Conservation (phyloP, 2,113 vertebrate species). For the Fulmarus glacialis region DNA sequence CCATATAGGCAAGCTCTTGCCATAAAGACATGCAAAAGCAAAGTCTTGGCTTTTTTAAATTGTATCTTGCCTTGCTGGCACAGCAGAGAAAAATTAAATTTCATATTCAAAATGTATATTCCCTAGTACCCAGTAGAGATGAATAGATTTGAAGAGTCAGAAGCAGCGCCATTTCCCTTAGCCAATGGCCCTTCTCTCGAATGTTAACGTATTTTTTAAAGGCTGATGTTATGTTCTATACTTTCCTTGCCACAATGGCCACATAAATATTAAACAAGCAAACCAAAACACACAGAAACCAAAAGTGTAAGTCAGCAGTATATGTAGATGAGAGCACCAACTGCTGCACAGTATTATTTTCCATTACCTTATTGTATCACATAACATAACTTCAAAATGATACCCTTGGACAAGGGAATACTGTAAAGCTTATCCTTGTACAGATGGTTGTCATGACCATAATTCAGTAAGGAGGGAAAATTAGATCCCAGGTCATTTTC, state of each 20-base stretch:
- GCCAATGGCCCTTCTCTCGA: neutral
- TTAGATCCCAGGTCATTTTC: slow-evolving; percentile 59
- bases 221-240: neutral
- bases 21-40: neutral
- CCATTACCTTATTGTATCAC: slow-evolving; percentile 3
- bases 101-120: neutral
- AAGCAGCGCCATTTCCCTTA: neutral
- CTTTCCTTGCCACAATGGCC: neutral
- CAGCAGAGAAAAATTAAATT: neutral
- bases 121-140: neutral
- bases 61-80: neutral
- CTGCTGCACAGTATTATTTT: slow-evolving; percentile 24
- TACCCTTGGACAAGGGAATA: neutral
- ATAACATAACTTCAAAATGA: slow-evolving; percentile 3
- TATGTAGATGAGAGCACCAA: neutral
- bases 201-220: neutral
- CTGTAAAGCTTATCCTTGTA: slow-evolving; percentile 52
- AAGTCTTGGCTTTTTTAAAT: neutral
- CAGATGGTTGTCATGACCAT: slow-evolving; percentile 61
- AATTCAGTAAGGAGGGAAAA: slow-evolving; percentile 54
- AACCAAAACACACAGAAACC: neutral
- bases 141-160: neutral
- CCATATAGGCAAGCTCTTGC: neutral
- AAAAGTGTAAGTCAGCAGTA: neutral
- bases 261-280: neutral